Conservation (phyloP, 1,140 invertebrate species). For the Aporrectodea caliginosa region DNA sequence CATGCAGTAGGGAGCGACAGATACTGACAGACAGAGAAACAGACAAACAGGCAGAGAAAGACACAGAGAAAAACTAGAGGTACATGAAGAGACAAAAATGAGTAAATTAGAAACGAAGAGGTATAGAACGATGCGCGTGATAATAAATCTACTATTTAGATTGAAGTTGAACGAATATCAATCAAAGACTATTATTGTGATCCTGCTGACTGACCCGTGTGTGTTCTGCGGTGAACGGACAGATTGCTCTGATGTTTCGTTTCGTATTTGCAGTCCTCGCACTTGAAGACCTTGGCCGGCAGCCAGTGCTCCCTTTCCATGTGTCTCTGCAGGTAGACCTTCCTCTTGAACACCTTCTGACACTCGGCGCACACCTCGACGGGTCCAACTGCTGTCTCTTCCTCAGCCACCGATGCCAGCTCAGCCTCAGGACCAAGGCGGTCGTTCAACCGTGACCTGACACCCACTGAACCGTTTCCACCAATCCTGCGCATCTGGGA, state of each 20-base stretch:
- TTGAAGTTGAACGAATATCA: too few species aligned
- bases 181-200: too few species aligned
- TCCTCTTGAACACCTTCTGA: slow-evolving; percentile 32
- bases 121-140: too few species aligned
- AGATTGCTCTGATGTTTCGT: slow-evolving; percentile 55
- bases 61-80: too few species aligned
- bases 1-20: too few species aligned
- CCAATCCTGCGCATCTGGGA: not conserved
- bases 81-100: too few species aligned
- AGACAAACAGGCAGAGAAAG: too few species aligned
- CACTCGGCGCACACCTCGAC: slow-evolving; percentile 30
- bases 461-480: not conserved
- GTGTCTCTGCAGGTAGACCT: slow-evolving; percentile 53
- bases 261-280: slow-evolving; percentile 52
- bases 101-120: too few species aligned
- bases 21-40: too few species aligned
- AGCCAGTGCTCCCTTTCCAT: slow-evolving; percentile 41
- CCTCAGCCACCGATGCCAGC: not conserved
- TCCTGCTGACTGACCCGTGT: slow-evolving; percentile 45
- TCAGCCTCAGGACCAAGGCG: not conserved
- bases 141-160: too few species aligned
- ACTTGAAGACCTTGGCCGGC: slow-evolving; percentile 53
- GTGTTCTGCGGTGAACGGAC: slow-evolving; percentile 52
- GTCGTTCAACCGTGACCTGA: not conserved
- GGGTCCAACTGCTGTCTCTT: not conserved